Base-by-base conservation (phyloP, 2,113 vertebrate genomes). In the Callionymus lyra region DNA sequence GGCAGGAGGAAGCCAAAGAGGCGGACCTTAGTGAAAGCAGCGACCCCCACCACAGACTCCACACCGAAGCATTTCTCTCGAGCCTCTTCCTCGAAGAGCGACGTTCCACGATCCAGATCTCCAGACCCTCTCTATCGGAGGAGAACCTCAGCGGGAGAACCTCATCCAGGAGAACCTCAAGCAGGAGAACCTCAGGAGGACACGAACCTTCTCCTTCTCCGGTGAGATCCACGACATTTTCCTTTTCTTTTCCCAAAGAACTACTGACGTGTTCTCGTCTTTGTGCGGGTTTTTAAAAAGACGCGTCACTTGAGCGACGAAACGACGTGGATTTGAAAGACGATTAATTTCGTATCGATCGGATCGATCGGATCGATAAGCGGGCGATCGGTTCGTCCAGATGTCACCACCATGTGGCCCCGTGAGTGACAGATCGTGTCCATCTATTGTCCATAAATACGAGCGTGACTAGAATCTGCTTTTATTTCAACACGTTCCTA, bases 11-110 rank as follows among this genome's bases (percentile, higher is more conserved):
- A 41, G 6, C 47, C 17, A 36, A 66, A 57, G 54, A 74, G 83
- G 80, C 78, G 83, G 75, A 63, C 43, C 75, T 14, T 54, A 27
- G n/a, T n/a, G n/a, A 27, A 27, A 8, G 4, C 43, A 6, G 44
- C 74, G 65, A 80, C 82, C 75, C 82, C 82, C 76, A 82, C 63
- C 53, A 21, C 50, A 14, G 54, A 34, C 32, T 51, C 14, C 27
- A 74, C 74, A 58, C 68, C 32, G 40, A 65, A n/a, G 17, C 65
- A 58, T 59, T 68, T 61, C 69, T 35, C 13, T 13, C 42, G 5
- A n/a, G 38, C 47, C 38, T 27, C 44, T 14, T 18, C 3, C 16
- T 12, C 31, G 36, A 31, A 45, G 47, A 65, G 50, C 41, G 15
- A 63, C 43, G 16, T 3, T 31, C 19, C 18, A 9, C 4, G 8